Conservation (phyloP, 2,113 vertebrate species). For the Acanthisitta chloris region DNA sequence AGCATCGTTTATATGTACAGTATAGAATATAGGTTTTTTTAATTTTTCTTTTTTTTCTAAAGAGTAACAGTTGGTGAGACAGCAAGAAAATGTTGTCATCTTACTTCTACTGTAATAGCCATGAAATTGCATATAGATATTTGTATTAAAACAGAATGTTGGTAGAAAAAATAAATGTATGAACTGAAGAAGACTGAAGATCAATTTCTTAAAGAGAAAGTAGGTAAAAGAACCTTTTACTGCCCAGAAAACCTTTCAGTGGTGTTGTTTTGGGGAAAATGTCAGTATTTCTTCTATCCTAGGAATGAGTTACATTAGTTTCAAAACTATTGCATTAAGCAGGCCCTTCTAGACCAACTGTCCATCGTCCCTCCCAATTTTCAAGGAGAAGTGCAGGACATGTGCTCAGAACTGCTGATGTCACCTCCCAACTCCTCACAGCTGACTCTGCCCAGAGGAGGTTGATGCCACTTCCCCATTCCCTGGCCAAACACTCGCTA, state of each 20-base stretch:
- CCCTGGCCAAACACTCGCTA: not conserved
- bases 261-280: not conserved
- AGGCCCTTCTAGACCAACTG: conserved; percentile 35
- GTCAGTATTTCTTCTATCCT: not conserved
- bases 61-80: not conserved
- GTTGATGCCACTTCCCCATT: accelerated
- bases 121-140: not conserved
- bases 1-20: not conserved
- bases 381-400: conserved; percentile 63
- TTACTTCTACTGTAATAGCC: not conserved
- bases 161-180: not conserved
- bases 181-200: not conserved
- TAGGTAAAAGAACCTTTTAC: not conserved
- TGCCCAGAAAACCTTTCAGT: not conserved
- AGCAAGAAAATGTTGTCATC: not conserved
- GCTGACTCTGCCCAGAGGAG: not conserved
- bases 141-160: not conserved
- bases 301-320: not conserved
- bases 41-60: not conserved
- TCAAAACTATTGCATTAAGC: conserved; percentile 2
- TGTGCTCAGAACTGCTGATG: conserved; percentile 45
- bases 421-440: conserved; percentile 13
- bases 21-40: not conserved
- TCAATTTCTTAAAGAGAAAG: not conserved
- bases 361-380: not conserved